A percentile compares a stretch with the other conserved stretches of the same genome.
Conservation (phyloP, 1,140 invertebrate genomes). For the Patella vulgata region DNA sequence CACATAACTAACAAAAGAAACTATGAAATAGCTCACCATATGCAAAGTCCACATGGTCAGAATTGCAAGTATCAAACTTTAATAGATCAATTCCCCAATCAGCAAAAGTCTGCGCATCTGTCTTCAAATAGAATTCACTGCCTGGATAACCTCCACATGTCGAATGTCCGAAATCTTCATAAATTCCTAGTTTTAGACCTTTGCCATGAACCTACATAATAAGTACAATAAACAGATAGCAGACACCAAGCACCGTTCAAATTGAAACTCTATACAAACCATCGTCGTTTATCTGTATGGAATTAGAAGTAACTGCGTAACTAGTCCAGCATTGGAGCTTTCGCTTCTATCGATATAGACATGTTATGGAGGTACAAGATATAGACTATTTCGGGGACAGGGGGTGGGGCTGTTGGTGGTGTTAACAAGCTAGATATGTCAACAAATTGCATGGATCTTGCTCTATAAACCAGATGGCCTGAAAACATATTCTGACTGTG, state of each 20-base stretch:
- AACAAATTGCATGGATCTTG: too few species aligned
- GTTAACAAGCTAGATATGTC: too few species aligned
- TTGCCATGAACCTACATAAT: constrained; percentile 84
- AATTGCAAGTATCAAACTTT: constrained; percentile 95
- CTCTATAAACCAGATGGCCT: too few species aligned
- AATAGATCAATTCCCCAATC: constrained; percentile 96
- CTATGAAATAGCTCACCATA: constrained; percentile 30
- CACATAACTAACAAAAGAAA: too few species aligned
- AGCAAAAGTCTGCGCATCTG: constrained; percentile 90
- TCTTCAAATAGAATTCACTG: constrained; percentile 82
- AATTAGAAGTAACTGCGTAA: neutral
- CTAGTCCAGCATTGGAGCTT: too few species aligned
- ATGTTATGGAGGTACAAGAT: too few species aligned
- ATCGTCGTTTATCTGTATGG: neutral
- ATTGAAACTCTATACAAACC: constrained; percentile 35
- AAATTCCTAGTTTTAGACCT: constrained; percentile 95
- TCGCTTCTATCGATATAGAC: too few species aligned
- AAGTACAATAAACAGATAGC: constrained; percentile 50
- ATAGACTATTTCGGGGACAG: too few species aligned
- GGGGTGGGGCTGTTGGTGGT: too few species aligned
- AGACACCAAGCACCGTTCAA: constrained; percentile 48
- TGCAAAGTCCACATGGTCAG: constrained; percentile 71
- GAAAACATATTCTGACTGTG: too few species aligned
- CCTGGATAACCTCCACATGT: constrained; percentile 95
- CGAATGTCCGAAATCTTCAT: constrained; percentile 94